phyloP scores from a whole-genome alignment of 2,797 vertebrate species.

The Malacoctenus gilli region DNA sequence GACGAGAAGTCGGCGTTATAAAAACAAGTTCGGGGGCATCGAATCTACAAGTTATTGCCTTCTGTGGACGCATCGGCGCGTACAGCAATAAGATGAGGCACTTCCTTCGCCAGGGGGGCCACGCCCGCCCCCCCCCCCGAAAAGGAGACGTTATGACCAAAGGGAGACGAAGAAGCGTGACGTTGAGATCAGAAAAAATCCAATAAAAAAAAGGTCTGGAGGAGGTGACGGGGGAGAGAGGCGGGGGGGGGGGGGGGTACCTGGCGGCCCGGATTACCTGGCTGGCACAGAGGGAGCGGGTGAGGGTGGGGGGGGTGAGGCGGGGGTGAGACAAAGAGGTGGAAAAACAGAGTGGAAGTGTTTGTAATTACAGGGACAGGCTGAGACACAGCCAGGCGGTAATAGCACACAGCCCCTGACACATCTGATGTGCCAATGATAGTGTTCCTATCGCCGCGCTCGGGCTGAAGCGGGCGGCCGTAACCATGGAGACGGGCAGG shows the following conservation, averaged over 20 bases:
- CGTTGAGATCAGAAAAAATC: background rate
- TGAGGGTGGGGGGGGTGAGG: constrained; percentile 34
- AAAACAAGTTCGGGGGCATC: constrained; percentile 6
- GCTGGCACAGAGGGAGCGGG: constrained; percentile 38
- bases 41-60: constrained; percentile 39
- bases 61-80: background rate
- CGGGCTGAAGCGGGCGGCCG: constrained; percentile 14
- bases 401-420: constrained; percentile 63
- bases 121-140: constrained; percentile 23
- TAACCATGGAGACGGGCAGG: constrained; percentile 11
- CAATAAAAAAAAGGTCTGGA: constrained; percentile 10
- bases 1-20: background rate
- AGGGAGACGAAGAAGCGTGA: background rate
- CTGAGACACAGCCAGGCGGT: constrained; percentile 58
- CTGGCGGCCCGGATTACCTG: constrained; percentile 50
- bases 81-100: constrained; percentile 37
- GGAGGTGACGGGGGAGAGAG: background rate
- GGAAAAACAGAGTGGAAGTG: constrained; percentile 56
- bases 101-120: constrained; percentile 26
- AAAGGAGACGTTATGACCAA: constrained; percentile 22
- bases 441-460: constrained; percentile 50
- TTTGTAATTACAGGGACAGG: constrained; percentile 69
- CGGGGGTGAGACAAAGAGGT: constrained; percentile 54
- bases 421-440: constrained; percentile 68
- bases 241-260: constrained; percentile 26